Evolutionary conservation across 1,140 invertebrate genomes (phyloP).

Genomic region (Bemisia tabaci): DNA sequence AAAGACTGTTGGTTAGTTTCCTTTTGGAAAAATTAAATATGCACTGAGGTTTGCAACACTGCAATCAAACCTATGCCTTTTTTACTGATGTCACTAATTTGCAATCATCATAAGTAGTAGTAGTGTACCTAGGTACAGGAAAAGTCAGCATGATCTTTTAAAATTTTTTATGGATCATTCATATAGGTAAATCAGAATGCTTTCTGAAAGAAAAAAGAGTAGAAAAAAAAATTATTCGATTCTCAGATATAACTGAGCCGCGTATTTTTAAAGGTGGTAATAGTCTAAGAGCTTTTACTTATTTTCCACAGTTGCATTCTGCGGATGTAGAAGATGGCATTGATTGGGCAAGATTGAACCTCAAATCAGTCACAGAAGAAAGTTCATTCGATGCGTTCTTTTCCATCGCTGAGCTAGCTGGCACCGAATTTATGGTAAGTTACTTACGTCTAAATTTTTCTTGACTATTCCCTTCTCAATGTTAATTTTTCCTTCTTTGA

Average conservation of each 20-base stretch:
- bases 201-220: too few relatives aligned
- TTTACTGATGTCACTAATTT: too few relatives aligned
- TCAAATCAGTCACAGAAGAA: slow-evolving; percentile 91
- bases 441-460: too few relatives aligned
- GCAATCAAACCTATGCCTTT: too few relatives aligned
- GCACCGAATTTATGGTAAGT: slow-evolving; percentile 65
- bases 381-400: slow-evolving; percentile 92
- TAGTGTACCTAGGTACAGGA: background rate
- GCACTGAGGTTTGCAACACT: too few relatives aligned
- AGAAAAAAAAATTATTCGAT: slow-evolving; percentile 8
- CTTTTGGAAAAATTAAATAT: too few relatives aligned
- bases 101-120: background rate
- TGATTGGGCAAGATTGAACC: slow-evolving; percentile 75
- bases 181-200: too few relatives aligned
- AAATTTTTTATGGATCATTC: too few relatives aligned
- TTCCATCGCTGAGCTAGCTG: slow-evolving; percentile 81
- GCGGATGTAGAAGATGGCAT: slow-evolving; percentile 78
- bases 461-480: background rate
- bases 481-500: too few relatives aligned
- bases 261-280: slow-evolving; percentile 8
- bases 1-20: too few relatives aligned
- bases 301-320: slow-evolving; percentile 58
- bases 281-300: background rate
- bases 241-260: slow-evolving; percentile 11
- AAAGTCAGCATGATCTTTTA: background rate